A percentile compares a stretch with the other conserved stretches of the same genome.
phyloP scores from a whole-genome alignment of 2,113 vertebrate species.

The Daubentonia madagascariensis region DNA sequence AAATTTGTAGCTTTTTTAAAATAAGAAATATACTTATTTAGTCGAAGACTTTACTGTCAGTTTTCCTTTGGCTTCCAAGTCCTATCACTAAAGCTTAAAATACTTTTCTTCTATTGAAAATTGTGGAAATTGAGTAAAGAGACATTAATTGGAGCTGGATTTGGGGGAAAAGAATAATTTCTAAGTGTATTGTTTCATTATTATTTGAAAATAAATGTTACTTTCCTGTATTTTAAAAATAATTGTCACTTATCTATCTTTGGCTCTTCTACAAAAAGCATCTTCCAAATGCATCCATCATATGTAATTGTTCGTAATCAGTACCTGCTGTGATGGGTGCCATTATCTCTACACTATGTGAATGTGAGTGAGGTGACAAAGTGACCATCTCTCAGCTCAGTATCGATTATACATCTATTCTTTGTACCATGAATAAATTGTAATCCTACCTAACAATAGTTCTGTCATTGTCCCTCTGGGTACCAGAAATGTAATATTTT shows the following conservation, averaged over 20 bases:
- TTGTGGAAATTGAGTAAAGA: background rate
- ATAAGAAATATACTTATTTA: background rate
- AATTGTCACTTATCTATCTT: background rate
- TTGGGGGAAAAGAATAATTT: background rate
- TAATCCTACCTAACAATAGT: background rate
- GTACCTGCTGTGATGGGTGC: background rate
- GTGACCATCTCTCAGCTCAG: background rate
- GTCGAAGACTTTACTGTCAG: background rate
- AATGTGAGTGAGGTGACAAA: background rate
- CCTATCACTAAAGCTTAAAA: background rate
- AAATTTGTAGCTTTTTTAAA: background rate
- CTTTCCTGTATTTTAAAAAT: background rate
- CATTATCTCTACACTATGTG: accelerated
- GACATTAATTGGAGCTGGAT: background rate
- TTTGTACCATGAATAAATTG: background rate
- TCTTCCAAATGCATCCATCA: background rate
- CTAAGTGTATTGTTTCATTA: background rate
- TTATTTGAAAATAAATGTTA: background rate
- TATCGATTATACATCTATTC: background rate
- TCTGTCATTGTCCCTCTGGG: background rate
- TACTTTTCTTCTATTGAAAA: background rate
- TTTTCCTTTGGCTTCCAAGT: background rate
- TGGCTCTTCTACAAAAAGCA: background rate
- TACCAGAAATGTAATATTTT: background rate
- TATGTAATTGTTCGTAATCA: background rate